Percentiles rank a stretch among this genome's conserved stretches.
Conservation (phyloP, 2,888 invertebrate species). For the Harpalus rubripes region DNA sequence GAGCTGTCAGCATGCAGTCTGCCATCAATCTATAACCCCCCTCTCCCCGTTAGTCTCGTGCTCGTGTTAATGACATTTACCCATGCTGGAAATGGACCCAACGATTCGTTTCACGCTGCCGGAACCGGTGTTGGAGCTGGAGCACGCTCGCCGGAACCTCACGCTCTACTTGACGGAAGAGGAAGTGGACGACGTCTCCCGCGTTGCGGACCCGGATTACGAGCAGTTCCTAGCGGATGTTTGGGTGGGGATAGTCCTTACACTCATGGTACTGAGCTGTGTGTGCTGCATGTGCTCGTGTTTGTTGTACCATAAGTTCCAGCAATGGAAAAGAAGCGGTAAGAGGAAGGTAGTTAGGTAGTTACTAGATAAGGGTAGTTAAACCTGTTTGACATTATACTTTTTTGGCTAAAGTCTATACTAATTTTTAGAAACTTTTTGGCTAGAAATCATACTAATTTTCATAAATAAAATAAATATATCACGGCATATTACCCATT, state of each 20-base stretch:
- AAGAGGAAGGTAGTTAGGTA: slow-evolving; percentile 75
- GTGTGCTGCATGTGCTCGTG: slow-evolving; percentile 83
- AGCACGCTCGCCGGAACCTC: slow-evolving; percentile 70
- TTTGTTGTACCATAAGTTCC: slow-evolving; percentile 82
- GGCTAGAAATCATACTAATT: no score
- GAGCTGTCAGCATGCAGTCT: neutral
- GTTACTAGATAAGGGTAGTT: no score
- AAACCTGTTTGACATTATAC: no score
- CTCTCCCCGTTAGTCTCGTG: neutral
- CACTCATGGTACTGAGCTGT: slow-evolving; percentile 81
- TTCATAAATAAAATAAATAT: no score
- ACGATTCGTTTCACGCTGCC: slow-evolving; percentile 40
- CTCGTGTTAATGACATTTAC: slow-evolving; percentile 57
- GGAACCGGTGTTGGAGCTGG: slow-evolving; percentile 18
- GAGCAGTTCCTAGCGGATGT: slow-evolving; percentile 82
- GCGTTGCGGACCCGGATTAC: slow-evolving; percentile 77
- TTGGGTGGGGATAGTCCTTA: slow-evolving; percentile 82
- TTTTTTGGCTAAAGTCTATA: no score
- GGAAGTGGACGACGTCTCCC: slow-evolving; percentile 70
- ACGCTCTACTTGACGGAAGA: slow-evolving; percentile 70
- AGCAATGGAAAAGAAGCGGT: slow-evolving; percentile 83
- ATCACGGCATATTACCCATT: no score
- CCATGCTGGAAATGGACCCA: slow-evolving; percentile 50
- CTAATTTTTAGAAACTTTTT: no score
- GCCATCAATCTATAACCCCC: neutral